These are phyloP conservation scores for Scrobipalpa costella DNA, from an alignment of 2,888 invertebrate genomes.

Conservation along the genomic window DNA sequence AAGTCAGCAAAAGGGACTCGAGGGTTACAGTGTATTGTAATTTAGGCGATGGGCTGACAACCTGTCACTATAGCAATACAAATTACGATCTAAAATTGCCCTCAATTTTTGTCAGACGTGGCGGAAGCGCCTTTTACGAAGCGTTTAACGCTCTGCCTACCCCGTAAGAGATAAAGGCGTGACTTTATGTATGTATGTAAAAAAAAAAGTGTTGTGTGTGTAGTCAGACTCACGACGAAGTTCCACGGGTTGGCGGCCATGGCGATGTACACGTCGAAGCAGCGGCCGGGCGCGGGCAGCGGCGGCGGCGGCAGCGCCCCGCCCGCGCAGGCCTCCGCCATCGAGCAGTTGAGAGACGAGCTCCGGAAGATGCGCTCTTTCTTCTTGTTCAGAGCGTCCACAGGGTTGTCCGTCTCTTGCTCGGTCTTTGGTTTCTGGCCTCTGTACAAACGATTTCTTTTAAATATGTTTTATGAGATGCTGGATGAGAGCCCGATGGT, in stretches of 20 bases:
- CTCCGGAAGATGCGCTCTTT: conserved; percentile 74
- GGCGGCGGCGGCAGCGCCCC: conserved; percentile 59
- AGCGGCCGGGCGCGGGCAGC: conserved; percentile 74
- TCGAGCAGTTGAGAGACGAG: conserved; percentile 38
- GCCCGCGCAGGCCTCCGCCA: conserved; percentile 41
- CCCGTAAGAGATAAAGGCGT: too few species aligned
- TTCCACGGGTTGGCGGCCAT: conserved; percentile 89
- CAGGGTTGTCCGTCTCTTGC: conserved; percentile 52
- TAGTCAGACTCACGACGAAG: conserved; percentile 84
- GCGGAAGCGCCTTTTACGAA: too few species aligned
- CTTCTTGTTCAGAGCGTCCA: conserved; percentile 69
- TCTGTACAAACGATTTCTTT: conserved; percentile 22
- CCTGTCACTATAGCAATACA: too few species aligned
- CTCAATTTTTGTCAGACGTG: too few species aligned
- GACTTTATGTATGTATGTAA: too few species aligned
- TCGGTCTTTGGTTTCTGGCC: conserved; percentile 60
- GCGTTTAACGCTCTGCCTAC: too few species aligned
- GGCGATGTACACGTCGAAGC: conserved; percentile 86
- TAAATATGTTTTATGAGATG: too few species aligned
- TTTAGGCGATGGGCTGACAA: too few species aligned
- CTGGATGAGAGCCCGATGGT: too few species aligned
- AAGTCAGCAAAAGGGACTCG: too few species aligned
- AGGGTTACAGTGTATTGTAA: too few species aligned
- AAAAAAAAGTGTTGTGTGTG: background rate
- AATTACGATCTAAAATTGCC: too few species aligned